Evolutionary conservation across 2,888 invertebrate species (phyloP).

Genomic region (Petrolisthes cinctipes): DNA sequence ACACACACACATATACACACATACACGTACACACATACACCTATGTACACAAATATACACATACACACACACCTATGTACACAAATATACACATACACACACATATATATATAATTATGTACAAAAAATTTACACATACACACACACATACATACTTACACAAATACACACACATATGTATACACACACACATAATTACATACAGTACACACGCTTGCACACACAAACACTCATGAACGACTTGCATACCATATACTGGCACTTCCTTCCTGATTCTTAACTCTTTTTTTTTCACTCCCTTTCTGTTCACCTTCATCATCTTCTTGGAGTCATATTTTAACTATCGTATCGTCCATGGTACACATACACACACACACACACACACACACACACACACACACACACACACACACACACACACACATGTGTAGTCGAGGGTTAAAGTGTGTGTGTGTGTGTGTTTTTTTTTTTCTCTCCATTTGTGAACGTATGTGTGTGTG

Average conservation of each 20-base stretch:
- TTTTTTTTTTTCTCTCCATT: neutral
- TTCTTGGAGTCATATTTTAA: neutral
- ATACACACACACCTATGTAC: conserved; percentile 24
- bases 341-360: neutral
- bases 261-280: neutral
- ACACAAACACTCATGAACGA: neutral
- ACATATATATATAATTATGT: neutral
- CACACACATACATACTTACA: neutral
- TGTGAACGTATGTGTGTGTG: neutral
- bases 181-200: neutral
- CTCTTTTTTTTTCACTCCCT: neutral
- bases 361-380: conserved; percentile 5
- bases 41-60: conserved; percentile 7
- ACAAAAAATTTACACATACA: neutral
- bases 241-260: neutral
- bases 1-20: neutral
- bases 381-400: conserved; percentile 10
- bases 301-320: neutral
- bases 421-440: neutral
- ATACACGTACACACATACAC: neutral
- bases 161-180: conserved; percentile 26
- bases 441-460: neutral
- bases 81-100: conserved; percentile 11
- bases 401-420: neutral
- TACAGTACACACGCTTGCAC: too few relatives aligned